Percentiles rank a stretch among this genome's conserved stretches.
Conservation (phyloP, 2,113 vertebrate genomes). For the Dinomys branickii region DNA sequence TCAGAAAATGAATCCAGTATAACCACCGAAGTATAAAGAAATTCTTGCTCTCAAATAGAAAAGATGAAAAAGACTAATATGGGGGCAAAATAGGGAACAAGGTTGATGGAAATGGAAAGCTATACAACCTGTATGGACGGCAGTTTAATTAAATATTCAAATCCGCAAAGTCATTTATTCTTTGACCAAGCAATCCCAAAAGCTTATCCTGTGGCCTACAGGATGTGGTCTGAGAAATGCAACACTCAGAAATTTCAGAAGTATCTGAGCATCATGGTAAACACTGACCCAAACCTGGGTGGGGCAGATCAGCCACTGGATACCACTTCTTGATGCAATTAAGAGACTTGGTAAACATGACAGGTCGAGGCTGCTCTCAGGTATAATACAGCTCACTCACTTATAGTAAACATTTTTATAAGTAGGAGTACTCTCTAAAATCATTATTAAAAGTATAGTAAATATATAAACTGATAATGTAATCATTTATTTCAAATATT, state of each 20-base stretch:
- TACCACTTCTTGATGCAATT: too few relatives aligned
- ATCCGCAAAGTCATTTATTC: not conserved
- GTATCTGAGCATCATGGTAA: not conserved
- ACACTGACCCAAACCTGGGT: too few relatives aligned
- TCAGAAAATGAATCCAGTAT: not conserved
- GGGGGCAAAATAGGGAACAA: not conserved
- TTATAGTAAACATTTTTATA: not conserved
- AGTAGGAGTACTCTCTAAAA: not conserved
- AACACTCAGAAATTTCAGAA: not conserved
- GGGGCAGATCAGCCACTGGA: not conserved
- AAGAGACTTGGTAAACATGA: not conserved
- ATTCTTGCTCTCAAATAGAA: not conserved
- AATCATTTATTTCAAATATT: not conserved
- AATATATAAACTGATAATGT: not conserved
- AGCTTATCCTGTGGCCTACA: not conserved
- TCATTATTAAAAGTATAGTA: not conserved
- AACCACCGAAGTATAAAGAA: not conserved
- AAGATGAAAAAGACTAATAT: not conserved
- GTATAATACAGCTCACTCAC: not conserved
- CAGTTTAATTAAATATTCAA: slow-evolving; percentile 29
- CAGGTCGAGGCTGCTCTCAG: not conserved
- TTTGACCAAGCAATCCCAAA: not conserved
- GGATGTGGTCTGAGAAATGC: not conserved
- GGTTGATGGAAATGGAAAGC: not conserved
- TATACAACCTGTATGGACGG: not conserved